Conservation (phyloP, 2,888 invertebrate species). For the Phytoseiulus persimilis region DNA sequence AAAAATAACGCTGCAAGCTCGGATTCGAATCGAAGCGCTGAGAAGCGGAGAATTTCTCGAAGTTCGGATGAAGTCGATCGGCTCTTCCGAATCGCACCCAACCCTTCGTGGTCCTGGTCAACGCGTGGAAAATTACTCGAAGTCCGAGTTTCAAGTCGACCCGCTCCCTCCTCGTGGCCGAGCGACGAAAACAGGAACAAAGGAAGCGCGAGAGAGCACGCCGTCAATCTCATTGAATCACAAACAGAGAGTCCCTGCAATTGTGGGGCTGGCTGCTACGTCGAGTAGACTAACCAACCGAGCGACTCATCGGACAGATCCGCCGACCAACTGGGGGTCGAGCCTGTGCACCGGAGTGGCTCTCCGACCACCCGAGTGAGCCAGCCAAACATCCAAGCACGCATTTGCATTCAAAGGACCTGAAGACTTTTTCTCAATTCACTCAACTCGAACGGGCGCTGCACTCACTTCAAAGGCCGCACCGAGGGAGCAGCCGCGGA, state of each 20-base stretch:
- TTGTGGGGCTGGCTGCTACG: background rate
- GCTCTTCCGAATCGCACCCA: too few species aligned
- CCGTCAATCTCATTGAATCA: background rate
- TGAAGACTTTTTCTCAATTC: conserved; percentile 5
- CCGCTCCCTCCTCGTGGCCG: background rate
- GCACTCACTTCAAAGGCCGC: background rate
- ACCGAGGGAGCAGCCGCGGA: background rate
- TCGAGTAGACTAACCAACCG: background rate
- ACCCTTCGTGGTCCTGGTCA: background rate
- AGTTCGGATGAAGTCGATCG: background rate
- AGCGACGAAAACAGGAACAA: background rate
- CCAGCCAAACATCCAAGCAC: background rate
- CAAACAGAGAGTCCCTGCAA: background rate
- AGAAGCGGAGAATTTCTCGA: too few species aligned
- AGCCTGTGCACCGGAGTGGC: background rate
- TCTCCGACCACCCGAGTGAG: background rate
- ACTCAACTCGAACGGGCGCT: background rate
- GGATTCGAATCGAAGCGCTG: too few species aligned
- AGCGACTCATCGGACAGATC: background rate
- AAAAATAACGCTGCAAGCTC: too few species aligned
- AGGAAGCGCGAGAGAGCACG: background rate
- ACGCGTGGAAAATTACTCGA: background rate
- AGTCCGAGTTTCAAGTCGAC: background rate
- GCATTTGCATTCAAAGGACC: conserved; percentile 5
- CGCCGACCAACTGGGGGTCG: background rate